Conservation (phyloP, 2,888 invertebrate species). For the Agelastica alni region DNA sequence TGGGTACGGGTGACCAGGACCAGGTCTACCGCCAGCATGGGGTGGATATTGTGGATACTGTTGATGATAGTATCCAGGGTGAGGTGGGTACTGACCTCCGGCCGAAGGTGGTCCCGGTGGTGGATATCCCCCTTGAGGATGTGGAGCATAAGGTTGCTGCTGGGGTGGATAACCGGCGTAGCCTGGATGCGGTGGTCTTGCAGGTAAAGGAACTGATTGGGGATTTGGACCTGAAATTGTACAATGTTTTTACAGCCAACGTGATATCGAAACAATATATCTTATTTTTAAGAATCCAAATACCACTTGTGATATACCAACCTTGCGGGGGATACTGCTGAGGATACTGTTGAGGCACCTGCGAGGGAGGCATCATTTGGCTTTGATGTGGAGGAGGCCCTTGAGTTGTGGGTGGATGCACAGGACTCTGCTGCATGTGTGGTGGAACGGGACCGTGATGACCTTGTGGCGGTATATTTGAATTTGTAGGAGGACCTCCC, state of each 20-base stretch:
- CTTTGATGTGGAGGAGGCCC: conserved; percentile 43
- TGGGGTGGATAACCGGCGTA: conserved; percentile 54
- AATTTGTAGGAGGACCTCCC: conserved; percentile 6
- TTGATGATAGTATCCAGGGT: conserved; percentile 56
- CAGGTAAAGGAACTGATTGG: conserved; percentile 61
- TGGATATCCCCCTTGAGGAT: conserved; percentile 35
- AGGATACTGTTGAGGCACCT: conserved; percentile 50
- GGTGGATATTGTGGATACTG: conserved; percentile 63
- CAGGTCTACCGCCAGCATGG: conserved; percentile 49
- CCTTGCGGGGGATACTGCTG: conserved; percentile 43
- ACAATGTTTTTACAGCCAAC: neutral
- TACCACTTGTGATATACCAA: neutral
- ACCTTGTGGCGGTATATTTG: conserved; percentile 12
- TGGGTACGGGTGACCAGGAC: conserved; percentile 35
- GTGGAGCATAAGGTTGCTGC: conserved; percentile 51
- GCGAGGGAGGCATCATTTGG: conserved; percentile 55
- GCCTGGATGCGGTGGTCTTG: conserved; percentile 61
- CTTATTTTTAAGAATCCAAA: conserved; percentile 5
- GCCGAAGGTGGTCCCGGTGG: conserved; percentile 51
- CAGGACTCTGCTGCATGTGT: conserved; percentile 34
- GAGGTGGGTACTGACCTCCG: conserved; percentile 29
- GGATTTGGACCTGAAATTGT: conserved; percentile 46
- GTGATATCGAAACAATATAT: neutral
- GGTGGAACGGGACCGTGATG: conserved; percentile 28
- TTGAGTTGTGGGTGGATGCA: conserved; percentile 32